Base-by-base conservation (phyloP, 2,797 vertebrate genomes). In the Thaleichthys pacificus region DNA sequence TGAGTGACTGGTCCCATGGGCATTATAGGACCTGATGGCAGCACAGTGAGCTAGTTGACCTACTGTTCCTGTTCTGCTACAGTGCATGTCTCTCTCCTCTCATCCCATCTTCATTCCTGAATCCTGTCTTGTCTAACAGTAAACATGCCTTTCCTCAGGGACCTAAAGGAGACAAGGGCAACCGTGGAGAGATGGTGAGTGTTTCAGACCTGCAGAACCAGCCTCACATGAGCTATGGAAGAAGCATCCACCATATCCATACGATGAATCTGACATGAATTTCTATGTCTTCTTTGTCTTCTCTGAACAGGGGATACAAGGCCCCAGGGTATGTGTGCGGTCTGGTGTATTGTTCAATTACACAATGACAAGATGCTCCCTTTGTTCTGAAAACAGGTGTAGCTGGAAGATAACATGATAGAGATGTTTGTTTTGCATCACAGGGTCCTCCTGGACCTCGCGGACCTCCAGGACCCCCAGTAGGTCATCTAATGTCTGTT, bases 361-460 rank as follows among this genome's bases (percentile, higher is more conserved):
- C 21, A 66, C n/a, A 14, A 35, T 17, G 8, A 30, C 30, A 28
- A 26, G 22, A 66, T 49, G 11, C 15, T 66, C 5, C 12, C 42
- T 42, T 28, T 56, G 66, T 30, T 61, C 17, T 28, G 15, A 28
- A 2, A 66, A 51, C 5, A 22, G 7, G 12, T 47, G 42, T 47
- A 12, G 42, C 9, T 47, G 42, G 56, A 58, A n/a, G 21, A 58
- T 58, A 58, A 21, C n/a, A 35, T 75, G 22, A 24, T 17, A 14
- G 38, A 15, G 8, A 19, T n/a, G 2, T 51, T 61, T 61, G 58
- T 49, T 71, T 70, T 82, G 60, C 83, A 78, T 70, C 85, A 80
- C 77, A 98, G 97, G 97, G 97, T 84, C 93, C 94, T 81, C 94
- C 96, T 28, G 97, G 97, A 84, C 96, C 95, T 38, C 93, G 94